These are phyloP conservation scores for Andrena dorsata DNA, from an alignment of 2,888 invertebrate genomes.

Conservation along the genomic window DNA sequence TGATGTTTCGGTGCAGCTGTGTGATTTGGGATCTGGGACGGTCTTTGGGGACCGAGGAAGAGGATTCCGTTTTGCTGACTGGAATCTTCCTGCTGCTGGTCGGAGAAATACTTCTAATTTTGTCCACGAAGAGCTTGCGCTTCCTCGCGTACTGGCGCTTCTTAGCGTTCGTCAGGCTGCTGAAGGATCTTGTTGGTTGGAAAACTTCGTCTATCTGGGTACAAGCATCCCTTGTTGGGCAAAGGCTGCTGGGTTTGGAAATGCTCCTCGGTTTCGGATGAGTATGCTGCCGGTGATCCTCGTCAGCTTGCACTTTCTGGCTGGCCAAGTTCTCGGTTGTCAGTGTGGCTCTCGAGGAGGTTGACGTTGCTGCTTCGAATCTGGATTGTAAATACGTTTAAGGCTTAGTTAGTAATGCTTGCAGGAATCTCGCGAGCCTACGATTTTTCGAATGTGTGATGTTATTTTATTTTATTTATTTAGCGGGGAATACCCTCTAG, in stretches of 20 bases:
- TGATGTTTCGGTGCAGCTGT: neutral
- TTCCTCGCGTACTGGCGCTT: constrained; percentile 1
- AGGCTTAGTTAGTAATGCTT: too few relatives aligned
- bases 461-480: too few relatives aligned
- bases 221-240: neutral
- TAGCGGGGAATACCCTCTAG: too few relatives aligned
- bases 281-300: neutral
- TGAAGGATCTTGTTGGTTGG: neutral
- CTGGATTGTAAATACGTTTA: neutral
- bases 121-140: neutral
- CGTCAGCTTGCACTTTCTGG: neutral
- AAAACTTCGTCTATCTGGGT: neutral
- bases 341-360: neutral
- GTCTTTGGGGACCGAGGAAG: neutral
- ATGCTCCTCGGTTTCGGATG: too few relatives aligned
- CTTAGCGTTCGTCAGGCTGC: neutral
- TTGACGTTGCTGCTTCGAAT: neutral
- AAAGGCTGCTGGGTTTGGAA: neutral
- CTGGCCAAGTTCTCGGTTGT: neutral
- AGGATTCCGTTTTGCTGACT: neutral
- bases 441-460: too few relatives aligned
- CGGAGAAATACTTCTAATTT: neutral
- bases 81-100: neutral
- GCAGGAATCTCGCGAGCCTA: too few relatives aligned
- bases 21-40: neutral